These are phyloP conservation scores for Melitaea cinxia DNA, from an alignment of 1,140 invertebrate species.

Conservation along the genomic window DNA sequence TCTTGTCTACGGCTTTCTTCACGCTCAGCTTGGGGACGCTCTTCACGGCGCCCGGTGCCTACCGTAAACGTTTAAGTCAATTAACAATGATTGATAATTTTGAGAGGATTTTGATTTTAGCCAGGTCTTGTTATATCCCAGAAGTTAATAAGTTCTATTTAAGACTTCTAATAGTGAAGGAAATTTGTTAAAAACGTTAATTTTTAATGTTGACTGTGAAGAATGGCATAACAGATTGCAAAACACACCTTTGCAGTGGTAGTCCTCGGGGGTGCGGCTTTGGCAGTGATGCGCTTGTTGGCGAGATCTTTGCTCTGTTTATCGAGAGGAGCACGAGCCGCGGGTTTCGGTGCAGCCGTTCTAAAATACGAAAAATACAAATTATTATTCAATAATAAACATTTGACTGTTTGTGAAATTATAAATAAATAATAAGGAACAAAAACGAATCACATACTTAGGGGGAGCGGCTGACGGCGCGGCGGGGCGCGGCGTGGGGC, in stretches of 20 bases:
- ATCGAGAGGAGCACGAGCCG: conserved; percentile 57
- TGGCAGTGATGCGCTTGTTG: conserved; percentile 69
- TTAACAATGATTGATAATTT: no score
- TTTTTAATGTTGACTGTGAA: no score
- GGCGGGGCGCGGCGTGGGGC: conserved; percentile 37
- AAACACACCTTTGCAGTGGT: conserved; percentile 64
- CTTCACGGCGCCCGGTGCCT: conserved; percentile 47
- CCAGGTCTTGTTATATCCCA: no score
- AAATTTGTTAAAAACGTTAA: no score
- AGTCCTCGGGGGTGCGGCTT: conserved; percentile 70
- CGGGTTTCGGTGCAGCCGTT: conserved; percentile 51
- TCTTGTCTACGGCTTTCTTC: no score
- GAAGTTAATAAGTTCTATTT: no score
- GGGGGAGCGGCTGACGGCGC: conserved; percentile 15
- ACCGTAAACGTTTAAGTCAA: no score
- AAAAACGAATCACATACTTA: conserved; percentile 6
- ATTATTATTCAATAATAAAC: no score
- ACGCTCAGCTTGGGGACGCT: conserved; percentile 31
- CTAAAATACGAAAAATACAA: conserved; percentile 31
- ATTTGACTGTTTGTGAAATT: no score
- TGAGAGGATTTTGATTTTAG: no score
- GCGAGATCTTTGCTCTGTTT: conserved; percentile 73
- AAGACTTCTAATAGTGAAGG: no score
- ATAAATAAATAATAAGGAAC: background rate
- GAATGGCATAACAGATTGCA: no score